Percentiles rank a stretch among this genome's conserved stretches.
phyloP scores from a whole-genome alignment of 2,113 vertebrate species.

The Tringa solitaria region DNA sequence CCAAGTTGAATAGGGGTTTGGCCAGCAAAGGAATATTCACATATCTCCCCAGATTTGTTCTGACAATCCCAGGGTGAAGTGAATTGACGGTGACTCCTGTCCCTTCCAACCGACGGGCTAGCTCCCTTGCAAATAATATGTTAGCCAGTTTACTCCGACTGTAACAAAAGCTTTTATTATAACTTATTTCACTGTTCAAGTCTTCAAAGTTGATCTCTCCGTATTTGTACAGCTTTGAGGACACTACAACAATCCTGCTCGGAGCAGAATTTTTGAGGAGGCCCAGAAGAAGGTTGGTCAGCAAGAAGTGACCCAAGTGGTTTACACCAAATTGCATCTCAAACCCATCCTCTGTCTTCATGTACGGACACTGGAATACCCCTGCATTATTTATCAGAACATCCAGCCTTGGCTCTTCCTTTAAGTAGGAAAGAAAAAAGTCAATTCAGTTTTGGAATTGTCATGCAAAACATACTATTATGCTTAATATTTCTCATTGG shows the following conservation, averaged over 20 bases:
- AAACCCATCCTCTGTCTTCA: constrained; percentile 92
- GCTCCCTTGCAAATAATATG: constrained; percentile 86
- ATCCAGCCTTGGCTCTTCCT: constrained; percentile 90
- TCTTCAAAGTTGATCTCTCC: constrained; percentile 94
- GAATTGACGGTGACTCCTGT: constrained; percentile 87
- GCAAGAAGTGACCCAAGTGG: constrained; percentile 93
- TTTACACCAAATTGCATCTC: constrained; percentile 96
- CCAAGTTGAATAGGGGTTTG: constrained; percentile 86
- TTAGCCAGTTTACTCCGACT: constrained; percentile 95
- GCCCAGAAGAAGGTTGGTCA: constrained; percentile 90
- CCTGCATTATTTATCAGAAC: constrained; percentile 95
- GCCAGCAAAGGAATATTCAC: constrained; percentile 86
- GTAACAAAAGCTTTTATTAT: constrained; percentile 89
- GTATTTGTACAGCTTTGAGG: constrained; percentile 95
- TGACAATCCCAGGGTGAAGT: constrained; percentile 90
- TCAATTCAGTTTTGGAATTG: neutral
- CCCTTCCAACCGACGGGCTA: constrained; percentile 82
- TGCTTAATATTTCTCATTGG: neutral
- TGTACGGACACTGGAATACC: constrained; percentile 91
- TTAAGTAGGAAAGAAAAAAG: constrained; percentile 42
- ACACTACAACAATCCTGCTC: constrained; percentile 90
- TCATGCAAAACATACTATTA: neutral
- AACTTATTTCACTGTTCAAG: constrained; percentile 87
- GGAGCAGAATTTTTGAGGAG: constrained; percentile 89
- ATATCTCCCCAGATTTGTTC: constrained; percentile 89